Base-by-base conservation (phyloP, 2,888 invertebrate species). In the Therioaphis trifolii region DNA sequence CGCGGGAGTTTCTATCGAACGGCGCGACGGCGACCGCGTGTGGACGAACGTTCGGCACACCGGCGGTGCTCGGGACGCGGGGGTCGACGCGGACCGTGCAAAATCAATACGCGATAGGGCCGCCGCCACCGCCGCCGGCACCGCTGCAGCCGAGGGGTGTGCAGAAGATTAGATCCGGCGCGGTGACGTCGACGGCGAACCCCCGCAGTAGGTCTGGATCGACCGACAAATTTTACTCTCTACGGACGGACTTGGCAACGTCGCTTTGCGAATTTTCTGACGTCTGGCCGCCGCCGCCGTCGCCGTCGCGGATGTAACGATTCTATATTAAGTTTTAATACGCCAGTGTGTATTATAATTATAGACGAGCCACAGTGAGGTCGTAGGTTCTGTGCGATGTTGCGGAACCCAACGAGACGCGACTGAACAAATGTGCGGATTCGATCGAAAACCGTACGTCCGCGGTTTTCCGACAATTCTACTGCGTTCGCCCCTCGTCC, bases 31-130 rank as follows among this genome's bases (percentile, higher is more conserved):
- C 77, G 7, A n/a, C 18, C 61, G 49, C 4, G 61, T 12, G 43
- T 21, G 14, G 35, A 15, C 61, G 49, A 3, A 61, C 18, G 43
- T 35, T 7, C 35, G 35, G 35, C 7, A 7, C 35, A 3, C 11
- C 61, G 49, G 72, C n/a, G 43, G 35, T 7, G n/a, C 27, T 12
- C 61, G 77, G 49, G 43, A 27, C n/a, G 46, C 76, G 76, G 76
- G 63, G 18, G 29, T 12, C 82, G 35, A 24, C 63, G n/a, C 72
- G 63, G 63, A 27, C 80, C 24, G 80, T 63, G 72, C 80, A 82
- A 82, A 82, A 82, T 82, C 80, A 82, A 82, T 82, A 82, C 82
- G 35, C 68, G 52, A 14, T 27, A 58, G 27, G 43, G 46, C 69
- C 15, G 72, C 69, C 9, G 21, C 52, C 9, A n/a, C 69, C n/a